Evolutionary conservation across 1,140 invertebrate species (phyloP).

Genomic region (Dendrolimus punctatus): DNA sequence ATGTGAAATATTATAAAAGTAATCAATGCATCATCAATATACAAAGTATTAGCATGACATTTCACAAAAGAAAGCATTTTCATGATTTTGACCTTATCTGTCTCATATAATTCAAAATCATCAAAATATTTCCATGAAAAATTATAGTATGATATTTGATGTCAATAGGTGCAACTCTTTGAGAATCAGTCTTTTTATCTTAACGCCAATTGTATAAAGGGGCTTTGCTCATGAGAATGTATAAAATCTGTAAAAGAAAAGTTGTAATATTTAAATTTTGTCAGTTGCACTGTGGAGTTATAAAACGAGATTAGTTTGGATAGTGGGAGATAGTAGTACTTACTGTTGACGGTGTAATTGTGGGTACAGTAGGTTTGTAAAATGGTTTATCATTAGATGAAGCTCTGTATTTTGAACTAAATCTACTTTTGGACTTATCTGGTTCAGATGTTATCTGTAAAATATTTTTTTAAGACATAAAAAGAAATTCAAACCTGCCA

Average conservation of each 20-base stretch:
- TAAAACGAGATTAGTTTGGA: background rate
- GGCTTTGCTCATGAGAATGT: constrained; percentile 40
- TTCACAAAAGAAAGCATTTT: too few relatives aligned
- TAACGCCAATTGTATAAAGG: constrained; percentile 64
- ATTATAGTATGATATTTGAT: constrained; percentile 1
- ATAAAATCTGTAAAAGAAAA: constrained; percentile 7
- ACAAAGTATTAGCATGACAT: too few relatives aligned
- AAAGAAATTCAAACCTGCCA: constrained; percentile 5
- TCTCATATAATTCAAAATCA: too few relatives aligned
- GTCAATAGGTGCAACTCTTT: constrained; percentile 9
- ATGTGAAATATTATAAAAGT: too few relatives aligned
- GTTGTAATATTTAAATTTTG: constrained; percentile 4
- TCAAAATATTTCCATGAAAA: background rate
- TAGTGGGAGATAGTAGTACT: constrained; percentile 28
- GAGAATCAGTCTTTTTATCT: constrained; percentile 17
- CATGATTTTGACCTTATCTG: too few relatives aligned
- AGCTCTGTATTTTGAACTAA: constrained; percentile 67
- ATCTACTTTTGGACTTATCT: constrained; percentile 60
- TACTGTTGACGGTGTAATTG: constrained; percentile 68
- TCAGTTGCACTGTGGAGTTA: background rate
- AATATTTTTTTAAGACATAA: constrained; percentile 18
- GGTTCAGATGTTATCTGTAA: constrained; percentile 57
- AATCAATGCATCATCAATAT: too few relatives aligned
- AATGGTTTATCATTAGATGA: constrained; percentile 57
- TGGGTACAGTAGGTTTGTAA: constrained; percentile 68